These are phyloP conservation scores for Lycodopsis pacificus DNA, from an alignment of 2,797 vertebrate genomes.

Conservation along the genomic window DNA sequence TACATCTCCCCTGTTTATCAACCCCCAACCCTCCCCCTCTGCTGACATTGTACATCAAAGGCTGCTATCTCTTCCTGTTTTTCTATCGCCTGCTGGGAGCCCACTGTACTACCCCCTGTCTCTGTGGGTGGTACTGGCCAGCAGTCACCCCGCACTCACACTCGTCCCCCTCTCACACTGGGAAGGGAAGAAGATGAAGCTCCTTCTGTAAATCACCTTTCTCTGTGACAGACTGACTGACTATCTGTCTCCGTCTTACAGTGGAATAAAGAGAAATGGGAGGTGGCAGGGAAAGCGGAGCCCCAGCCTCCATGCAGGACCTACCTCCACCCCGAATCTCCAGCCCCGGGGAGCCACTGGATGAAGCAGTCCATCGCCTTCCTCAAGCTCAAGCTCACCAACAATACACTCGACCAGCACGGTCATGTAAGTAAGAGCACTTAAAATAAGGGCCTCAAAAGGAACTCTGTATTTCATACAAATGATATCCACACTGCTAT, in stretches of 20 bases:
- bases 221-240: constrained; percentile 32
- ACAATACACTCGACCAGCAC: constrained; percentile 93
- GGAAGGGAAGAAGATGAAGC: constrained; percentile 37
- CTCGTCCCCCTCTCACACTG: constrained; percentile 38
- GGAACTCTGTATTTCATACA: background rate
- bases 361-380: constrained; percentile 93
- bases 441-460: too few species aligned
- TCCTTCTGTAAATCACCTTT: constrained; percentile 40
- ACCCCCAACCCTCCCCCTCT: constrained; percentile 10
- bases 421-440: constrained; percentile 86
- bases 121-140: constrained; percentile 74
- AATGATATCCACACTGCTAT: background rate
- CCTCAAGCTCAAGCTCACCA: constrained; percentile 95
- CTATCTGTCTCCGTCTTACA: constrained; percentile 67
- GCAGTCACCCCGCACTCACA: constrained; percentile 47
- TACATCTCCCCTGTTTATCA: constrained; percentile 66
- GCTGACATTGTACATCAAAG: constrained; percentile 84
- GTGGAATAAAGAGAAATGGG: constrained; percentile 97
- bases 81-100: constrained; percentile 83
- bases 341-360: constrained; percentile 93
- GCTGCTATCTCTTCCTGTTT: constrained; percentile 87
- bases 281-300: constrained; percentile 94
- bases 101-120: constrained; percentile 73
- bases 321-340: constrained; percentile 93
- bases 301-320: constrained; percentile 92